These are phyloP conservation scores for Atta texana DNA, from an alignment of 1,140 invertebrate genomes.

Conservation along the genomic window DNA sequence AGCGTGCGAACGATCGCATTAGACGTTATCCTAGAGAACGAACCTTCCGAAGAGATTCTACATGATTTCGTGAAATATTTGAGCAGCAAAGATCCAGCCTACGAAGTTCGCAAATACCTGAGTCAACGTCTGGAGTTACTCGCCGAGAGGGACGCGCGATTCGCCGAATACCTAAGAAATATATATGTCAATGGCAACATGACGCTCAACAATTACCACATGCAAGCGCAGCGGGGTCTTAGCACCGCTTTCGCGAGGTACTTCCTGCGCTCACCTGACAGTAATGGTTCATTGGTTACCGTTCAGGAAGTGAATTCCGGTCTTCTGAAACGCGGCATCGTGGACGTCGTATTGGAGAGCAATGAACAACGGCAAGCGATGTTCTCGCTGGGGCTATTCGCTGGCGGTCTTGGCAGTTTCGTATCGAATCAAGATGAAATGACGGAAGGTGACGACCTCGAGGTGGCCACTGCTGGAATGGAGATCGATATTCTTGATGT, in stretches of 20 bases:
- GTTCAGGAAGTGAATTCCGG: conserved; percentile 92
- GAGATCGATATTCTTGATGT: conserved; percentile 93
- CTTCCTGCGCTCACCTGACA: conserved; percentile 87
- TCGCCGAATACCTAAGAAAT: conserved; percentile 83
- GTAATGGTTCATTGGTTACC: conserved; percentile 91
- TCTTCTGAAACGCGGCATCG: conserved; percentile 91
- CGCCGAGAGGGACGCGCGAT: conserved; percentile 85
- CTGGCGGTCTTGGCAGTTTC: conserved; percentile 91
- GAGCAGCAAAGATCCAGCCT: conserved; percentile 86
- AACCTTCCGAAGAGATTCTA: conserved; percentile 87
- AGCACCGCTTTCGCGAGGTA: conserved; percentile 90
- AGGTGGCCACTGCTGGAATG: conserved; percentile 93
- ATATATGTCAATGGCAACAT: conserved; percentile 82
- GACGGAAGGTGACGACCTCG: conserved; percentile 83
- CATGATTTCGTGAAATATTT: conserved; percentile 87
- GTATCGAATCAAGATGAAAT: conserved; percentile 85
- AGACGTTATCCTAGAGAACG: conserved; percentile 90
- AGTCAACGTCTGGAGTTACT: conserved; percentile 89
- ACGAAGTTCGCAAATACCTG: conserved; percentile 90
- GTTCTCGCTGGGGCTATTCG: conserved; percentile 92
- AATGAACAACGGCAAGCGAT: conserved; percentile 85
- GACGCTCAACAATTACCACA: conserved; percentile 89
- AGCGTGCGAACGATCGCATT: conserved; percentile 90
- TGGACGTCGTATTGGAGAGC: conserved; percentile 90
- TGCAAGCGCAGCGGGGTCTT: conserved; percentile 89